These are phyloP conservation scores for Chiloscyllium plagiosum DNA, from an alignment of 2,113 vertebrate genomes.

Conservation along the genomic window DNA sequence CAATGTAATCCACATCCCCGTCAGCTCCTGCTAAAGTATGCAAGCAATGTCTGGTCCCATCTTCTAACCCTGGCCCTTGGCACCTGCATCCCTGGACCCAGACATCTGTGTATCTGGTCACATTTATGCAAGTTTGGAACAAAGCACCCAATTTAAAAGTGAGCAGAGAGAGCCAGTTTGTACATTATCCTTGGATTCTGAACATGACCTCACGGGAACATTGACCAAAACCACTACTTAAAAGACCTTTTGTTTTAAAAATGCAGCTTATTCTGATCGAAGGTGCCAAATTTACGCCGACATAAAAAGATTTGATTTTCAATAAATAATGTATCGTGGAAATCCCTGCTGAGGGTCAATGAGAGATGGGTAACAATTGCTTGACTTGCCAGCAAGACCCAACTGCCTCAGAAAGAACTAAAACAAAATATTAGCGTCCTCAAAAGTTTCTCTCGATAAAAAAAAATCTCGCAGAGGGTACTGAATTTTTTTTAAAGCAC, in stretches of 20 bases:
- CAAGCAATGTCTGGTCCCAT: neutral
- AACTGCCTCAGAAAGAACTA: neutral
- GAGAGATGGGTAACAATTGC: neutral
- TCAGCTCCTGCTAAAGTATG: neutral
- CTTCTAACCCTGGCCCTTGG: neutral
- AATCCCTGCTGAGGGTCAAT: too few species aligned
- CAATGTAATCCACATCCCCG: neutral
- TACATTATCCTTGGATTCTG: neutral
- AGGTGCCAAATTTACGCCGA: neutral
- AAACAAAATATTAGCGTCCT: neutral
- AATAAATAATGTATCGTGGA: neutral
- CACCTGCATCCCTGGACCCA: too few species aligned
- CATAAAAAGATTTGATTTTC: neutral
- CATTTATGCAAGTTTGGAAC: neutral
- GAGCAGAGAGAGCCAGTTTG: neutral
- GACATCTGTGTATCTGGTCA: neutral
- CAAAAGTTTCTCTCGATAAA: too few species aligned
- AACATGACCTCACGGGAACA: neutral
- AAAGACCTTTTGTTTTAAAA: neutral
- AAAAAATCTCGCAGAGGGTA: too few species aligned
- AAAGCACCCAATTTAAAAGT: neutral
- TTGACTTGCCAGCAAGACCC: too few species aligned
- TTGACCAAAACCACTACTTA: too few species aligned
- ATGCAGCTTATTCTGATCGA: neutral
- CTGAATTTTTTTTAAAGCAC: too few species aligned